Base-by-base conservation (phyloP, 2,113 vertebrate species). In the Labrus mixtus region DNA sequence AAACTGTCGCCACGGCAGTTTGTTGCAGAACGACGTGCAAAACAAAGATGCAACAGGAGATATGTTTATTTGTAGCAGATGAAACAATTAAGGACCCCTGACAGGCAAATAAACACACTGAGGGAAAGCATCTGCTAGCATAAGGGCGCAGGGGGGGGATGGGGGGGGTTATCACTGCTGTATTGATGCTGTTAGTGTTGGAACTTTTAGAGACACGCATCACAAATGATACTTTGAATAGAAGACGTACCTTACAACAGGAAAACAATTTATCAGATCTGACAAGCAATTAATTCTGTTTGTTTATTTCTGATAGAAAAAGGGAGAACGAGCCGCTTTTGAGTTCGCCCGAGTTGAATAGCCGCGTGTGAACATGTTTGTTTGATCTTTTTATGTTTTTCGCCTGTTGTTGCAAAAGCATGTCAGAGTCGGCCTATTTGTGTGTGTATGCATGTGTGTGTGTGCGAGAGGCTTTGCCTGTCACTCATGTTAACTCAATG, bases 31-130 rank as follows among this genome's bases (percentile, higher is more conserved):
- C 57, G 48, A 78, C 76, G 37, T 62, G 87, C 84, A 6, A 89
- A 93, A 93, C 89, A 94, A 90, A 88, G 88, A 91, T 60, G 79
- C 86, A 90, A 89, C 82, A 79, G 76, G 72, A 79, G 91, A 93
- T 54, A 81, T 88, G 85, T 87, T 90, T 91, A 88, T 91, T 82
- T 78, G 85, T 61, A 48, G 61, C 69, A 75, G 81, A 89, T 80
- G 84, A 89, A 87, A 90, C 85, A 89, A 90, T 91, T 91, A 92
- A 58, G 62, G 81, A 41, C 25, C 67, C 48, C 66, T 89, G 92
- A 93, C 90, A 89, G 72, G 83, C 64, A 87, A 79, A 90, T 77
- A 90, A 89, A 92, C 85, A 91, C 67, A 74, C 57, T 1, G 62
- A 78, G 86, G 85, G 45, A 61, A 86, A 69, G 80, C 90, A 79